Percentiles rank a stretch among this genome's conserved stretches.
These are phyloP conservation scores for Dendrolimus houi DNA, from an alignment of 2,888 invertebrate genomes.

Conservation along the genomic window DNA sequence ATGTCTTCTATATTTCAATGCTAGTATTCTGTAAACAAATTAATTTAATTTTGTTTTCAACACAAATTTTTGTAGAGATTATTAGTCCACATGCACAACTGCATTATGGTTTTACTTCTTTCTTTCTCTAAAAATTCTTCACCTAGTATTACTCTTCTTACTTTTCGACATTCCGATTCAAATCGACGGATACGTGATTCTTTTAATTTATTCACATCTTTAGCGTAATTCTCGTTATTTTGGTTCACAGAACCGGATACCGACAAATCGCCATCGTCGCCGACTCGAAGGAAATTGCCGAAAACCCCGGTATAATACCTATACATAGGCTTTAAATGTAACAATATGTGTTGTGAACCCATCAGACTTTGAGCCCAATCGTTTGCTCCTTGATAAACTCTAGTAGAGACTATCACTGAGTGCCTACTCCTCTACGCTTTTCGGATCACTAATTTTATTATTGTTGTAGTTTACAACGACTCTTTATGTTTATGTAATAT, in stretches of 20 bases:
- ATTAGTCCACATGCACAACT: not conserved
- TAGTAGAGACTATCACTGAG: constrained; percentile 71
- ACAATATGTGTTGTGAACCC: constrained; percentile 77
- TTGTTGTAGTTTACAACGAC: constrained; percentile 35
- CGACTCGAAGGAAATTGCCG: constrained; percentile 95
- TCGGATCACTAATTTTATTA: constrained; percentile 43
- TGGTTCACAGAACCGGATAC: constrained; percentile 85
- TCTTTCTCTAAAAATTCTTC: not conserved
- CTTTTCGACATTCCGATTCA: not conserved
- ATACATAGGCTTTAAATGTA: constrained; percentile 72
- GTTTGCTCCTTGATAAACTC: constrained; percentile 57
- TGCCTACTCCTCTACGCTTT: constrained; percentile 70
- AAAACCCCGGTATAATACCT: constrained; percentile 96
- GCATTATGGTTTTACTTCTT: not conserved
- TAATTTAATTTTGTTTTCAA: no score
- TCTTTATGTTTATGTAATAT: constrained; percentile 47
- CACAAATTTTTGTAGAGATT: no score
- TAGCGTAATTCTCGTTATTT: constrained; percentile 51
- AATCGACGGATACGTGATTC: not conserved
- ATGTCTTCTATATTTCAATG: no score
- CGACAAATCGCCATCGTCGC: constrained; percentile 92
- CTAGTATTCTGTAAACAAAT: no score
- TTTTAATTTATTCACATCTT: constrained; percentile 1
- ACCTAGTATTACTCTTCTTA: not conserved
- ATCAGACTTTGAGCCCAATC: constrained; percentile 55